phyloP scores from a whole-genome alignment of 2,888 invertebrate genomes.

The Subacronicta megacephala region DNA sequence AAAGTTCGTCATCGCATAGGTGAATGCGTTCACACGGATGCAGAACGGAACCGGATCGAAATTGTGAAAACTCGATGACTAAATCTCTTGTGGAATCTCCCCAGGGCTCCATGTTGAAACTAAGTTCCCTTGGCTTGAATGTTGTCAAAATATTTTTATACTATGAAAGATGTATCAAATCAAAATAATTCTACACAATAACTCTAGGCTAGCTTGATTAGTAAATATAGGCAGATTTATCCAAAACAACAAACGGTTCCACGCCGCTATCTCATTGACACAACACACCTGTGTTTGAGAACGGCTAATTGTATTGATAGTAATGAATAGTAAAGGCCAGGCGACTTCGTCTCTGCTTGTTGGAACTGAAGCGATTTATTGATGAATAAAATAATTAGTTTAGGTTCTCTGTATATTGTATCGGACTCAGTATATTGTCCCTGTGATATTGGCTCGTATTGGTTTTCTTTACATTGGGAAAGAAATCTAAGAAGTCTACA shows the following conservation, averaged over 20 bases:
- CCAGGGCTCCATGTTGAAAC: slow-evolving; percentile 34
- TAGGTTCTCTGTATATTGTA: too few species aligned
- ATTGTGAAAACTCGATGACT: slow-evolving; percentile 46
- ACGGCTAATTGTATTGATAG: slow-evolving; percentile 48
- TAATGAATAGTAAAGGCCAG: slow-evolving; percentile 39
- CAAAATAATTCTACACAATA: slow-evolving; percentile 72
- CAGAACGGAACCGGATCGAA: slow-evolving; percentile 51
- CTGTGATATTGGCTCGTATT: too few species aligned
- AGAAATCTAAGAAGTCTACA: too few species aligned
- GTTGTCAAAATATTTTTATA: slow-evolving; percentile 76
- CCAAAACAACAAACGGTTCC: slow-evolving; percentile 72
- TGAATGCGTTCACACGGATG: slow-evolving; percentile 42
- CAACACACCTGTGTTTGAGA: slow-evolving; percentile 61
- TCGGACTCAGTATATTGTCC: too few species aligned
- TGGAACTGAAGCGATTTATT: slow-evolving; percentile 8
- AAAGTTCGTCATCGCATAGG: slow-evolving; percentile 19
- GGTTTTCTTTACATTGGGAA: too few species aligned
- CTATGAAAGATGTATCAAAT: slow-evolving; percentile 68
- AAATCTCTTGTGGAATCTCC: slow-evolving; percentile 38
- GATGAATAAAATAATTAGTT: background rate
- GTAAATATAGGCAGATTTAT: slow-evolving; percentile 76
- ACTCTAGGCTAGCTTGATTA: slow-evolving; percentile 74
- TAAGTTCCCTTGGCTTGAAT: slow-evolving; percentile 38
- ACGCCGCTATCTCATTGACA: slow-evolving; percentile 66
- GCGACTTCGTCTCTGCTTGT: slow-evolving; percentile 4